Evolutionary conservation across 2,113 vertebrate genomes (phyloP).

Genomic region (Eulemur macaco): DNA sequence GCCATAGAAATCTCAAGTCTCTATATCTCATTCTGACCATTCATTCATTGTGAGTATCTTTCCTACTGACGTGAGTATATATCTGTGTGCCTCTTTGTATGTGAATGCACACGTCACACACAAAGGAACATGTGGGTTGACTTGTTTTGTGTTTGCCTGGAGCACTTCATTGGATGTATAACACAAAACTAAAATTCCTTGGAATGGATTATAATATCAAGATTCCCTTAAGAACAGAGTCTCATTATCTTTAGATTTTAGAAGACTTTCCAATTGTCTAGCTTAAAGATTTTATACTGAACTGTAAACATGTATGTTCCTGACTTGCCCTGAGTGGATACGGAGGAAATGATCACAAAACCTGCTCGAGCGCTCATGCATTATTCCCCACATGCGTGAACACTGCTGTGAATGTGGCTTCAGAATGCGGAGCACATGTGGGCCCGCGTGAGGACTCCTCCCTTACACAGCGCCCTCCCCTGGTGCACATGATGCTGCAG

Average conservation of each 20-base stretch:
- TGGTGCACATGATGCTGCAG: background rate
- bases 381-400: background rate
- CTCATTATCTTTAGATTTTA: constrained; percentile 17
- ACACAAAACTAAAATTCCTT: constrained; percentile 32
- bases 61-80: background rate
- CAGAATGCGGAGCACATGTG: background rate
- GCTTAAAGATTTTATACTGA: constrained; percentile 27
- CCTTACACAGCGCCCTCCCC: background rate
- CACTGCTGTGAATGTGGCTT: background rate
- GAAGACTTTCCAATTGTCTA: constrained; percentile 46
- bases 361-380: background rate
- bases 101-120: background rate
- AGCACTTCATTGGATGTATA: background rate
- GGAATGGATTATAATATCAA: background rate
- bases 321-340: background rate
- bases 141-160: constrained; percentile 14
- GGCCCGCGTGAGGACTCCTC: background rate
- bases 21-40: background rate
- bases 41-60: background rate
- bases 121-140: background rate
- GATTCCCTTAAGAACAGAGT: background rate
- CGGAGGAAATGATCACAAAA: constrained; percentile 31
- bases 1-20: background rate
- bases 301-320: constrained; percentile 36
- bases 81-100: background rate